Evolutionary conservation across 2,113 vertebrate genomes (phyloP).

Genomic region (Pycnonotus jocosus): DNA sequence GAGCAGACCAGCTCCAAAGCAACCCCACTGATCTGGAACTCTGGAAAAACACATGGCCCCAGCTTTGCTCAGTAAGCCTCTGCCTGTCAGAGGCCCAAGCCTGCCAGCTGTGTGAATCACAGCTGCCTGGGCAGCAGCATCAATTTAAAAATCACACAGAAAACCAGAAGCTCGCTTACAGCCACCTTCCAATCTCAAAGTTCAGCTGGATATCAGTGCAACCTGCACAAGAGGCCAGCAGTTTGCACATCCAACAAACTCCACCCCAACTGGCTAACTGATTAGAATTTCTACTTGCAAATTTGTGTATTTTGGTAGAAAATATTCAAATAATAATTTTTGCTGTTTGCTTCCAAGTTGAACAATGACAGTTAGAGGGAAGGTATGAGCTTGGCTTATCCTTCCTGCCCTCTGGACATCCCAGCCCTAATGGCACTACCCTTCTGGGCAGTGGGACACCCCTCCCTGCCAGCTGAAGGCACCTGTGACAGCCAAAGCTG

Average conservation of each 20-base stretch:
- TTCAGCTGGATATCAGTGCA: background rate
- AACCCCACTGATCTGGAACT: background rate
- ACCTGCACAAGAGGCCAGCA: background rate
- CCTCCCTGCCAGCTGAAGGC: background rate
- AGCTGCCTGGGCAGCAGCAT: background rate
- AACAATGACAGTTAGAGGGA: background rate
- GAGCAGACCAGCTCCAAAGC: background rate
- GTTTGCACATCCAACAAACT: background rate
- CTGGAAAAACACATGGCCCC: background rate
- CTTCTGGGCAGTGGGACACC: background rate
- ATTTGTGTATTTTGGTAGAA: background rate
- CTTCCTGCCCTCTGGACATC: background rate
- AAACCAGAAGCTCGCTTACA: accelerated
- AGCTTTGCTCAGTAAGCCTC: background rate
- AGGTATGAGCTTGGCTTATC: background rate
- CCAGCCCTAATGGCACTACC: background rate
- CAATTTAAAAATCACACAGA: background rate
- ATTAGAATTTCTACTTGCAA: background rate
- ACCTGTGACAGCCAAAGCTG: background rate
- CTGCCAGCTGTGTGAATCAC: background rate
- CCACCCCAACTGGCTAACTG: background rate
- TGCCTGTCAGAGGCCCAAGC: background rate
- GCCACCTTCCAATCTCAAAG: background rate
- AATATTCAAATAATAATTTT: background rate
- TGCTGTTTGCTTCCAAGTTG: background rate